Evolutionary conservation across 2,113 vertebrate genomes (phyloP), one percentile per base, ranked within the genome.

Genomic region (Lucifuga dentata): DNA sequence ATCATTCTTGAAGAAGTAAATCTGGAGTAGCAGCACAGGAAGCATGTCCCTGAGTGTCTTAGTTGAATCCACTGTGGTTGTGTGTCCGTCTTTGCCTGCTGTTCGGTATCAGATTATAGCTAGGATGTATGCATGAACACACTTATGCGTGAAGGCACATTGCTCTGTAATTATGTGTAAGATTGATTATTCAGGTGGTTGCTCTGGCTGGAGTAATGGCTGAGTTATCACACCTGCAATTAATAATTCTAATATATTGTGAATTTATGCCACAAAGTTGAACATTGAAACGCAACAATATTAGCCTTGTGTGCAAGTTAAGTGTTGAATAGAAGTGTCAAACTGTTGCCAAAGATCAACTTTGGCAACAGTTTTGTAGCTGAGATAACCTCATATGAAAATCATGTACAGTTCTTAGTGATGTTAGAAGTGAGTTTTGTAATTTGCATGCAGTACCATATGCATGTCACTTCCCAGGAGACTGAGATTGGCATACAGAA

Each of bases 161-260:
- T 50, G 48, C n/a, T 29, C 48, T n/a, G 21, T 50, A 50, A 50
- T 23, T 29, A 29, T 29, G 26, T 29, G 26, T 29, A 7, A 29
- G 26, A 29, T 29, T 29, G 26, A 29, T 29, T 29, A 29, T 29
- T 29, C 26, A 5, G 23, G 24, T 29, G n/a, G n/a, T n/a, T n/a
- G n/a, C 11, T 50, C 48, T 50, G 23, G 48, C 5, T 23, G 26
- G 12, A 11, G 15, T 10, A n/a, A 45, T 3, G 1, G 61, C 53
- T 55, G 52, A 70, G 38, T 15, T 52, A 20, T 64, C 44, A 56
- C 38, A 19, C 21, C 12, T 62, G 43, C 46, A 32, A 41, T 63
- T 2, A 4, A 45, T 60, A 15, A 43, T 51, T 29, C 17, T 26
- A 40, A 62, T 59, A 48, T 61, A 38, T 56, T 21, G 17, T 40